Conservation (phyloP, 2,888 invertebrate genomes). For the Drosophila ochracea region DNA sequence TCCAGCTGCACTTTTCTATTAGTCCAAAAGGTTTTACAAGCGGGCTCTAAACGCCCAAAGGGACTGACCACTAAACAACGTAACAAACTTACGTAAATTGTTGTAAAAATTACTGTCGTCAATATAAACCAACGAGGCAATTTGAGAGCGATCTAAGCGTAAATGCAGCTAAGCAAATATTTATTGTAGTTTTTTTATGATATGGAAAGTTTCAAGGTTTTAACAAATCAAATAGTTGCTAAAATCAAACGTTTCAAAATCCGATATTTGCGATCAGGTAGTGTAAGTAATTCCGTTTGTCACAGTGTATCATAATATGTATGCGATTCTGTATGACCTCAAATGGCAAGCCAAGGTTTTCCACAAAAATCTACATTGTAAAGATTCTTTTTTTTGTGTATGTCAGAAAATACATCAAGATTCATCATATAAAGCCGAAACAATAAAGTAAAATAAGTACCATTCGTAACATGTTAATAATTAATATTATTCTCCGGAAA, state of each 20-base stretch:
- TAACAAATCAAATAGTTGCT: neutral
- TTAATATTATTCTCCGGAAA: slow-evolving; percentile 24
- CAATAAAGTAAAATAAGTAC: neutral
- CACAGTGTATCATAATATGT: neutral
- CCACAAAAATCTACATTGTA: too few relatives aligned
- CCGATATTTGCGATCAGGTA: neutral
- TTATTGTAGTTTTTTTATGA: neutral
- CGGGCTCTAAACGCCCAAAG: neutral
- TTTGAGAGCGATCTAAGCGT: neutral
- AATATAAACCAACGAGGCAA: slow-evolving; percentile 6
- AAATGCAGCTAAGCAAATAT: neutral
- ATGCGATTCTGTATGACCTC: neutral
- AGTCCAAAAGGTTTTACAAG: slow-evolving; percentile 23
- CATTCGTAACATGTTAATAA: neutral
- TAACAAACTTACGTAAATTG: slow-evolving; percentile 33
- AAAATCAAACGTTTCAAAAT: neutral
- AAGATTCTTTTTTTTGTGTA: too few relatives aligned
- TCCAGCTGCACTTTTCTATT: slow-evolving; percentile 59
- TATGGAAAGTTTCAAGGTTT: neutral
- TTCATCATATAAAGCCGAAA: neutral
- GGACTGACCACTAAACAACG: slow-evolving; percentile 1
- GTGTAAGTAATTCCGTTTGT: neutral
- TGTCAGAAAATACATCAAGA: slow-evolving; percentile 15
- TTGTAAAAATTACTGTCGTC: slow-evolving; percentile 14
- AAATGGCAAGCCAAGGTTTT: neutral